Evolutionary conservation across 2,888 invertebrate species (phyloP), one percentile per base, ranked within the genome.

Genomic region (Eilema depressum): DNA sequence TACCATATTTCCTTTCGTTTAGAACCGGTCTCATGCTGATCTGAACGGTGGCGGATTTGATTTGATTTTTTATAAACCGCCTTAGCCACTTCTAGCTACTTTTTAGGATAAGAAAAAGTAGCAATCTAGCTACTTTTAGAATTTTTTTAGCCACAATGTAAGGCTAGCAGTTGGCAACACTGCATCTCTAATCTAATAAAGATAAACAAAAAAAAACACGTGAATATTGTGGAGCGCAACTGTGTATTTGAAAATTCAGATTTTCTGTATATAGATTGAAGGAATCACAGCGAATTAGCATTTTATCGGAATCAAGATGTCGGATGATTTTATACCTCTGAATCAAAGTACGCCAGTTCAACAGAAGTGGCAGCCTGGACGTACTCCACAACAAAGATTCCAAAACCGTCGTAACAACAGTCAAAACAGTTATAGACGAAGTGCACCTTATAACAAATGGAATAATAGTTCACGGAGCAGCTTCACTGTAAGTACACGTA

Each of bases 271-370:
- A 41, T 4, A n/a, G n/a, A n/a, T n/a, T n/a, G n/a, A n/a, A 20
- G 7, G 17, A 20, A 47, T 47, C 47, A 5, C 47, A 47, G 20
- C 20, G 14, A 47, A 41, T 41, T 41, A 41, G 17, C 14, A 1
- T 14, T 28, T 28, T 28, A 26, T 23, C 20, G 20, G 5, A 11
- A 23, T 41, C 12, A 79, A 62, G 61, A 94, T 94, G 95, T 90
- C 94, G 2, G 95, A 94, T 67, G 83, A 92, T 77, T 95, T 95
- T 75, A 94, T 95, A 75, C 95, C 95, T 2, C 75, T 95, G 28
- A 92, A 91, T 75, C 94, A 95, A 81, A 95, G 95, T 75, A 95
- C 95, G 3, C 95, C 95, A 33, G 84, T 90, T 11, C 89, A 87
- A 25, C 84, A 85, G 60, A 87, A 83, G 73, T 91, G 91, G 89